Evolutionary conservation across 1,140 invertebrate species (phyloP).

Genomic region (Muscidifurax raptorellus): DNA sequence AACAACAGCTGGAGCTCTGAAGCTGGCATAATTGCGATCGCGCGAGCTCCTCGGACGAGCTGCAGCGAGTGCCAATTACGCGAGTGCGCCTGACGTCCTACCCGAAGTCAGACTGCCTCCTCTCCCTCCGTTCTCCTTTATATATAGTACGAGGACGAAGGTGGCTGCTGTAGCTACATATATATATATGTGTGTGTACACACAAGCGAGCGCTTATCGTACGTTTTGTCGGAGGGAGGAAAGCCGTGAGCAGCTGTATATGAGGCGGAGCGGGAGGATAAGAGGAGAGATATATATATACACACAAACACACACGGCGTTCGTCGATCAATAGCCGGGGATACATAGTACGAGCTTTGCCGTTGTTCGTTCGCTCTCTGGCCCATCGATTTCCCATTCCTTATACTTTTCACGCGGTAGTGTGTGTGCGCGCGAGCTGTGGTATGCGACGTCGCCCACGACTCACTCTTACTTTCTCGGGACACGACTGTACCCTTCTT

Average conservation of each 20-base stretch:
- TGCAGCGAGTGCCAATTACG: slow-evolving; percentile 59
- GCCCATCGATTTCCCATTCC: slow-evolving; percentile 62
- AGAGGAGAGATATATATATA: neutral
- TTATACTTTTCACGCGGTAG: neutral
- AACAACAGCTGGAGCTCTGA: neutral
- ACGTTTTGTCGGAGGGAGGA: slow-evolving; percentile 20
- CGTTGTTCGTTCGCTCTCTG: slow-evolving; percentile 49
- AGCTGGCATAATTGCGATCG: slow-evolving; percentile 58
- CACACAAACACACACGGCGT: neutral
- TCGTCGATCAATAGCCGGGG: slow-evolving; percentile 22
- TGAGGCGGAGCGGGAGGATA: neutral
- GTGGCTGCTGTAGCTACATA: neutral
- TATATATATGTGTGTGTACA: neutral
- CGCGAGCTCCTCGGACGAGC: slow-evolving; percentile 40
- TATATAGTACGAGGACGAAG: neutral
- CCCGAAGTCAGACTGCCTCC: neutral
- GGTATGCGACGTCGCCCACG: neutral
- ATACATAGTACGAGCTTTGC: neutral
- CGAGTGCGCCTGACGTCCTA: slow-evolving; percentile 54
- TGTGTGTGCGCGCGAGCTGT: neutral
- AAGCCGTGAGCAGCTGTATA: slow-evolving; percentile 6
- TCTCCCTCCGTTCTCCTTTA: neutral
- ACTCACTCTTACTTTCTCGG: slow-evolving; percentile 28
- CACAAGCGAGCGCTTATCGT: slow-evolving; percentile 20
- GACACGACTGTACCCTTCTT: neutral